A percentile compares a stretch with the other conserved stretches of the same genome.
phyloP scores from a whole-genome alignment of 2,113 vertebrate genomes.

The Gopherus flavomarginatus region DNA sequence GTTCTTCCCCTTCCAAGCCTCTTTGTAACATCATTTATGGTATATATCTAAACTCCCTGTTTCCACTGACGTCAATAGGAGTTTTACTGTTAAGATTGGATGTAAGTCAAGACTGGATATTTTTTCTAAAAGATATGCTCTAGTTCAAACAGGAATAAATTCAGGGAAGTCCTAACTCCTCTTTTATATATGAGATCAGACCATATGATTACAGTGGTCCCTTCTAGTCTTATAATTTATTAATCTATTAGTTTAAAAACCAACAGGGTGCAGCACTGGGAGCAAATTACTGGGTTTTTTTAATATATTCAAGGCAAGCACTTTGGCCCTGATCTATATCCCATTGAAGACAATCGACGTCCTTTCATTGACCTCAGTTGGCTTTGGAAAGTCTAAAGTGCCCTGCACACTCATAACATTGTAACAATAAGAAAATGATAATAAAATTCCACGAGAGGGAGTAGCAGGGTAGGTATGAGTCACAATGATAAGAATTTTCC shows the following conservation, averaged over 20 bases:
- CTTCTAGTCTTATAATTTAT: too few relatives aligned
- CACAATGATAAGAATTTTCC: background rate
- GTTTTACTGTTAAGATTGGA: background rate
- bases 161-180: background rate
- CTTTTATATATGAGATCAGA: too few relatives aligned
- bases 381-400: background rate
- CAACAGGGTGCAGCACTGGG: too few relatives aligned
- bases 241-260: too few relatives aligned
- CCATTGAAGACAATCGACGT: background rate
- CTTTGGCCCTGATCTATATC: fast-evolving
- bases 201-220: too few relatives aligned
- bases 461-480: background rate
- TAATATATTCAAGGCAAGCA: background rate
- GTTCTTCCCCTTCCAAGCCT: background rate
- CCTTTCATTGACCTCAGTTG: background rate
- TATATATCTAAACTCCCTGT: background rate
- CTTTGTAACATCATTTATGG: background rate
- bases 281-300: too few relatives aligned
- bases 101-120: background rate
- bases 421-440: background rate
- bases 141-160: background rate
- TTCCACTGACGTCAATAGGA: background rate
- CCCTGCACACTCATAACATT: background rate
- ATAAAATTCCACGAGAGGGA: background rate
- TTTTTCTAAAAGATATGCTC: background rate